Evolutionary conservation across 2,113 vertebrate genomes (phyloP).

Genomic region (Mastomys coucha): DNA sequence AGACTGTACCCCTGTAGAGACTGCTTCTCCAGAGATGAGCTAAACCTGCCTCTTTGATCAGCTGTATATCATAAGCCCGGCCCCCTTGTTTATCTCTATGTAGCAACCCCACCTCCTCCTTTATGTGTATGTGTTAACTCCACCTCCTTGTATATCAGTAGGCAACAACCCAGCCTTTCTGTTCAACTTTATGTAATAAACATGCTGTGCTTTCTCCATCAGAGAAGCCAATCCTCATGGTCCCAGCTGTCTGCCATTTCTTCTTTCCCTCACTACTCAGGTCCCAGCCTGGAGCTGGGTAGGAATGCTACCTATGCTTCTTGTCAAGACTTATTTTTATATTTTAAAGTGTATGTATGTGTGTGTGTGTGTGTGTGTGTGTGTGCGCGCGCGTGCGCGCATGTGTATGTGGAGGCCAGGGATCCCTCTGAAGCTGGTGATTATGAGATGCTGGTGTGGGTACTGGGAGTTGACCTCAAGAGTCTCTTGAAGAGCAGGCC

Average conservation of each 20-base stretch:
- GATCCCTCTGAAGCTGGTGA: not conserved
- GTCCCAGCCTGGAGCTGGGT: not conserved
- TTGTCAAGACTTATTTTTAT: not conserved
- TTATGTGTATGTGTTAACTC: not conserved
- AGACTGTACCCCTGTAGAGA: not conserved
- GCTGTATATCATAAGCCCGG: not conserved
- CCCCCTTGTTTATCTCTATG: not conserved
- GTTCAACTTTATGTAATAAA: not conserved
- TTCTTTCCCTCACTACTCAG: not conserved
- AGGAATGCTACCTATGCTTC: not conserved
- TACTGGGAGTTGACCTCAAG: not conserved
- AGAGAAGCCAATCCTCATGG: not conserved
- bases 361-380: not conserved
- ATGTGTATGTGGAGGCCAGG: not conserved
- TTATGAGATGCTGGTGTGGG: not conserved
- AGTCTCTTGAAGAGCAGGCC: not conserved
- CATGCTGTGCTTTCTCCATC: not conserved
- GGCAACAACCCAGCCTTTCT: not conserved
- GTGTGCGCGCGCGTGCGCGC: fast-evolving
- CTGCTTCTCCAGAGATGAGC: not conserved
- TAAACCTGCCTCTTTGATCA: not conserved
- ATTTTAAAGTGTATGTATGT: not conserved
- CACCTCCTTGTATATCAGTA: not conserved
- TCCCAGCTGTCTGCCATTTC: not conserved
- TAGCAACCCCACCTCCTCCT: not conserved